Base-by-base conservation (phyloP, 1,140 invertebrate genomes). In the Sminthurinus signatus region DNA sequence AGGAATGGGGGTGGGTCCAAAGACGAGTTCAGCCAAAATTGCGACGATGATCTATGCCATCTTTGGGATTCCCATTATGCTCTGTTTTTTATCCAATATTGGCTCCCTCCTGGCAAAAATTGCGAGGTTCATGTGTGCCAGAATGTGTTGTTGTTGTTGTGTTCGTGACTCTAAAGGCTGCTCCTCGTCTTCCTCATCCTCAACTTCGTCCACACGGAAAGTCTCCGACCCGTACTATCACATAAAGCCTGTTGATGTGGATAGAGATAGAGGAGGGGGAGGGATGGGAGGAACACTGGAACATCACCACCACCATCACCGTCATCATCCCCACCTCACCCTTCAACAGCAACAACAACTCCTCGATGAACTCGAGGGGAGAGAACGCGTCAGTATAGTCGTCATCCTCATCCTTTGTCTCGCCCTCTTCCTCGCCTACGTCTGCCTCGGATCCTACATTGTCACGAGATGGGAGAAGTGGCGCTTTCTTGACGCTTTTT, bases 401-500 rank as follows among this genome's bases (percentile, higher is more conserved):
- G 51, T 77, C 76, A 31, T 75, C 74, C 48, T 74, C 74, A 92
- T 94, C 68, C 81, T 93, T 36, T 91, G 88, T 74, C 79, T 91
- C 4, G 81, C 82, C 8, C 85, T 87, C 67, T 89, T 93, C 81
- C 82, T 89, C 57, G 84, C 85, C 65, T 94, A 93, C 73, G 89
- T 93, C 44, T 82, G 88, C 59, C 83, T 88, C 21, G 96, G 96
- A 0, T 91, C 93, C 1, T 84, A 93, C 39, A 83, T 93, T 12
- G 84, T 98, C 31, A 86, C 88, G 73, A 85, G 88, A 71, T 78
- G 93, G 68, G 91, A 95, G 76, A 73, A 86, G 63, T 93, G 89
- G 91, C 84, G 84, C 61, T 85, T 91, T 48, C 80, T 95, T 44
- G 91, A 96, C 75, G 90, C 89, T n/a, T 86, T 91, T 70, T 56